Evolutionary conservation across 2,113 vertebrate species (phyloP).

Genomic region (Seriola quinqueradiata): DNA sequence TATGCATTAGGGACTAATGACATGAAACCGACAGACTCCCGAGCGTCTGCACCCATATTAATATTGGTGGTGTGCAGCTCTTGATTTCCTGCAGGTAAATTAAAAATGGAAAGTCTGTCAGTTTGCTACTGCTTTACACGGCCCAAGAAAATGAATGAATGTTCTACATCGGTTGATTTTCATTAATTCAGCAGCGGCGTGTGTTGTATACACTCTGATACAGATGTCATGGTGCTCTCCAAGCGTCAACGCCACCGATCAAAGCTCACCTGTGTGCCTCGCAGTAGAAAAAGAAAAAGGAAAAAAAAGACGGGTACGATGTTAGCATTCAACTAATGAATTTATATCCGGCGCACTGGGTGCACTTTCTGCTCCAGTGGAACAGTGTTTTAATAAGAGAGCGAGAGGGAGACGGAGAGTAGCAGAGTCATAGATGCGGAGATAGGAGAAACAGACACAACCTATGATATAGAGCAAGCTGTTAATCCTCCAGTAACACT

Average conservation of each 20-base stretch:
- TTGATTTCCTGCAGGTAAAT: conserved; percentile 68
- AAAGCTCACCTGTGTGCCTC: conserved; percentile 58
- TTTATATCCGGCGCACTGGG: conserved; percentile 42
- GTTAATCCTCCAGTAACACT: neutral
- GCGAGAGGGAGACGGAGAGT: conserved; percentile 12
- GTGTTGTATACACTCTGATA: conserved; percentile 19
- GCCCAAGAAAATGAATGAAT: conserved; percentile 35
- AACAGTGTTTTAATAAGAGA: conserved; percentile 48
- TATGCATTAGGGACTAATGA: conserved; percentile 29
- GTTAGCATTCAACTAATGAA: conserved; percentile 55
- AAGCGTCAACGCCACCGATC: conserved; percentile 43
- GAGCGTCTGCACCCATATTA: conserved; percentile 29
- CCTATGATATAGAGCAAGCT: conserved; percentile 13
- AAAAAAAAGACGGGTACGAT: neutral
- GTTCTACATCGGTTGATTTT: conserved; percentile 58
- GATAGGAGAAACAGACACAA: conserved; percentile 30
- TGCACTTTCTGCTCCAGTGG: conserved; percentile 41
- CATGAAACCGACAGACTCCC: conserved; percentile 6
- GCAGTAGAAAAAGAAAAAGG: neutral
- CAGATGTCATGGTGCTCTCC: conserved; percentile 60
- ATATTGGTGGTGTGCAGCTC: conserved; percentile 16
- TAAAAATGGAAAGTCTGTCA: conserved; percentile 61
- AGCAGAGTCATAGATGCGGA: conserved; percentile 5
- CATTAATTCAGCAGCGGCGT: conserved; percentile 46
- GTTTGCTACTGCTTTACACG: conserved; percentile 39